Conservation (phyloP, 2,888 invertebrate species). For the Tetrapedia diversipes region DNA sequence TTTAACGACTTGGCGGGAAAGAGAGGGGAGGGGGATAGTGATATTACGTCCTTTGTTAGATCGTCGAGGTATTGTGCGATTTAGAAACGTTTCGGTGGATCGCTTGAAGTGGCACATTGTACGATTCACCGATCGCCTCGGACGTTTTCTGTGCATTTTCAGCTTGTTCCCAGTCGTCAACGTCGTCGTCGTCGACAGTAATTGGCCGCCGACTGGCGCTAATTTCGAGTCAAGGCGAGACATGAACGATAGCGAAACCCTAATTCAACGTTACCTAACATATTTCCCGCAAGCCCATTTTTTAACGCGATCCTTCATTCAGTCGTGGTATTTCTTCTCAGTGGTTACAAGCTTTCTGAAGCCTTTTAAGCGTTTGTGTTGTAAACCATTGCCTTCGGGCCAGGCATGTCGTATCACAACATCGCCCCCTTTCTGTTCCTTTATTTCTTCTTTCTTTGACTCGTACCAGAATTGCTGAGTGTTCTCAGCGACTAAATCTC, state of each 20-base stretch:
- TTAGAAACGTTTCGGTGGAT: not conserved
- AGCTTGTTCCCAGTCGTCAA: too few relatives aligned
- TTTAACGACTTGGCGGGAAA: not conserved
- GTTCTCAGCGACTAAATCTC: too few relatives aligned
- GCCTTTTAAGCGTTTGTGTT: constrained; percentile 71
- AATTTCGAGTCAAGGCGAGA: constrained; percentile 52
- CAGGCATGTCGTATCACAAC: constrained; percentile 35
- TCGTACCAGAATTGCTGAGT: too few relatives aligned
- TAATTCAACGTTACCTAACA: constrained; percentile 69
- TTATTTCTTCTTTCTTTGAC: not conserved
- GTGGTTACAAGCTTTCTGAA: constrained; percentile 75
- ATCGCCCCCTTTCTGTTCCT: constrained; percentile 6
- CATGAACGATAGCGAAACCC: constrained; percentile 45
- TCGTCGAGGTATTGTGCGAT: too few relatives aligned
- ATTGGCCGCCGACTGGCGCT: constrained; percentile 10
- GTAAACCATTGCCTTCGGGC: constrained; percentile 62
- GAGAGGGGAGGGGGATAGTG: too few relatives aligned
- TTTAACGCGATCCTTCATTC: constrained; percentile 70
- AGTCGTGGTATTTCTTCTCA: constrained; percentile 67
- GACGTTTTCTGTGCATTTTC: too few relatives aligned
- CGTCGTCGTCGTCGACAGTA: not conserved
- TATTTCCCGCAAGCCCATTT: constrained; percentile 71
- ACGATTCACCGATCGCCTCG: not conserved
- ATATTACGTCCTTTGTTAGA: too few relatives aligned
- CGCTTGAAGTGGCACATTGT: not conserved